These are phyloP conservation scores for Zaprionus davidi DNA, from an alignment of 1,140 invertebrate genomes.

Conservation along the genomic window DNA sequence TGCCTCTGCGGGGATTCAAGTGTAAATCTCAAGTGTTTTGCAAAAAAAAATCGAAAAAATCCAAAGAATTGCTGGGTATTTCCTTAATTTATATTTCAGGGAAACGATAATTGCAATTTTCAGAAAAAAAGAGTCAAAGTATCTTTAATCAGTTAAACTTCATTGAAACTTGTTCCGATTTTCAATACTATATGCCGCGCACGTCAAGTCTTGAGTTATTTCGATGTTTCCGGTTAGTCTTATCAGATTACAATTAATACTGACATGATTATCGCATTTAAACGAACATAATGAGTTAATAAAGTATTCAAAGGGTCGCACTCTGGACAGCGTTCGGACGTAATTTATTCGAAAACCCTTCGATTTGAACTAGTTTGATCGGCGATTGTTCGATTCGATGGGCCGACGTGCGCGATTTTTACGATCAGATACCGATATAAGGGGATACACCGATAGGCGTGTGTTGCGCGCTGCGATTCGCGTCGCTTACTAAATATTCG, in stretches of 20 bases:
- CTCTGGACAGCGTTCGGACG: not conserved
- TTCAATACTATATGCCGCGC: not conserved
- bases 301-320: constrained; percentile 6
- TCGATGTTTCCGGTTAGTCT: not conserved
- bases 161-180: not conserved
- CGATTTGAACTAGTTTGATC: constrained; percentile 32
- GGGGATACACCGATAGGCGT: constrained; percentile 35
- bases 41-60: constrained; percentile 3
- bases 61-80: not conserved
- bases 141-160: not conserved
- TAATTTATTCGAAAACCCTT: constrained; percentile 26
- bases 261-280: constrained; percentile 24
- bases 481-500: constrained; percentile 51
- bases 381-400: constrained; percentile 17
- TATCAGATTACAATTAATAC: constrained; percentile 7
- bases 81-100: not conserved
- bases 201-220: not conserved
- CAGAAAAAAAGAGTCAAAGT: not conserved
- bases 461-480: constrained; percentile 54
- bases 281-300: constrained; percentile 13
- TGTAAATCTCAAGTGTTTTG: constrained; percentile 45
- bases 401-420: constrained; percentile 15
- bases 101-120: not conserved
- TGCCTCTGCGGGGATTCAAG: constrained; percentile 24
- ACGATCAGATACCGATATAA: constrained; percentile 1